These are phyloP conservation scores for Esox lucius DNA, from an alignment of 2,797 vertebrate species.

Conservation along the genomic window DNA sequence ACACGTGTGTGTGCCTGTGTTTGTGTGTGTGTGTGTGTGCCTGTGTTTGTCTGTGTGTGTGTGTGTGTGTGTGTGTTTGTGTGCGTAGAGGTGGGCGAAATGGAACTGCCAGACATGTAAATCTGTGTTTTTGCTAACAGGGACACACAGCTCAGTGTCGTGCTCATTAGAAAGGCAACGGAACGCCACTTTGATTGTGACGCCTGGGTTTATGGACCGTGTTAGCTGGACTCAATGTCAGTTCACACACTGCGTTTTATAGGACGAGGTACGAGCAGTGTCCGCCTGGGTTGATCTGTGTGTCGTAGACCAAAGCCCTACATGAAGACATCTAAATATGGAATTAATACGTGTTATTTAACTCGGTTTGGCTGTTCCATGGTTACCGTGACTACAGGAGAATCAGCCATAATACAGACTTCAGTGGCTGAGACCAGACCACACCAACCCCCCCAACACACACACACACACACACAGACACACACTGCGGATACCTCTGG, in stretches of 20 bases:
- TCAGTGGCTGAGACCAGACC: neutral
- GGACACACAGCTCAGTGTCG: neutral
- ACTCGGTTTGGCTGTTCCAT: constrained; percentile 30
- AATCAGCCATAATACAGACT: constrained; percentile 5
- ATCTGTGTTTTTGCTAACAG: constrained; percentile 5
- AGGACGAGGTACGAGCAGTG: neutral
- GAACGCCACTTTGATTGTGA: neutral
- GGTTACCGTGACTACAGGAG: constrained; percentile 32
- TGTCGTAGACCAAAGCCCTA: constrained; percentile 9
- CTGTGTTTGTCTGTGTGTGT: constrained; percentile 6
- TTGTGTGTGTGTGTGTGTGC: neutral
- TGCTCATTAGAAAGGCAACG: neutral
- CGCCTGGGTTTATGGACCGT: neutral
- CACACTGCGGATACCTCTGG: neutral
- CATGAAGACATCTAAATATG: constrained; percentile 29
- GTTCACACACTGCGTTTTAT: neutral
- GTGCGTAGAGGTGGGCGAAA: neutral
- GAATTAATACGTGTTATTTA: constrained; percentile 17
- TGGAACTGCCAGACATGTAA: neutral
- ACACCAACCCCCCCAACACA: neutral
- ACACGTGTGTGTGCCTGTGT: constrained; percentile 12
- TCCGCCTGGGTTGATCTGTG: neutral
- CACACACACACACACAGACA: neutral
- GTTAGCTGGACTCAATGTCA: neutral
- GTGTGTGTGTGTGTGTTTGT: neutral